Base-by-base conservation (phyloP, 1,140 invertebrate species). In the Carposina sasakii region DNA sequence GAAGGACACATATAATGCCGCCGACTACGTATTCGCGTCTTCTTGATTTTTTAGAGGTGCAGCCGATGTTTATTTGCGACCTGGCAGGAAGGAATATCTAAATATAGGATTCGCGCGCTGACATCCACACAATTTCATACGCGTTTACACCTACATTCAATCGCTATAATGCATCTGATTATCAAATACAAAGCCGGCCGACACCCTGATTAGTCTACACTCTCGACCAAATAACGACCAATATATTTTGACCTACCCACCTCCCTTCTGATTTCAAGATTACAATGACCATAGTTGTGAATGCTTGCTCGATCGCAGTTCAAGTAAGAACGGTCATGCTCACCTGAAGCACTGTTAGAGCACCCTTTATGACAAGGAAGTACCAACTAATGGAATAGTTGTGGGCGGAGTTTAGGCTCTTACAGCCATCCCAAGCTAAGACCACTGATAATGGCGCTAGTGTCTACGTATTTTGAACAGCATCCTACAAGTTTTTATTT, bases 341-440 rank as follows among this genome's bases (percentile, higher is more conserved):
- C 65, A 74, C 68, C 68, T 71, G 71, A 67, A 75, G 54, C 57
- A 53, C 60, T 63, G 54, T 47, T 64, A 63, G 62, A 64, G 55
- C 60, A 63, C 57, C 57, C 58, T 63, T 63, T 45, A 45, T 16
- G 24, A 44, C 24, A 39, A 22, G 19, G 57, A 54, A 39, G 20
- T 48, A 54, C 20, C n/a, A 41, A 3, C 4, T 41, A 16, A 50
- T 60, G 42, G 57, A 65, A 58, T 31, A 40, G 58, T 34, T 13
- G n/a, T n/a, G n/a, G n/a, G n/a, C n/a, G n/a, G n/a, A n/a, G n/a
- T n/a, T n/a, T n/a, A n/a, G n/a, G n/a, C n/a, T n/a, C n/a, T n/a
- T n/a, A n/a, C n/a, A n/a, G n/a, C n/a, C n/a, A n/a, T n/a, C n/a
- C n/a, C n/a, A n/a, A n/a, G n/a, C n/a, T n/a, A n/a, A n/a, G n/a